A percentile compares a stretch with the other conserved stretches of the same genome.
Evolutionary conservation across 2,113 vertebrate genomes (phyloP).

Genomic region (Ciconia maguari): DNA sequence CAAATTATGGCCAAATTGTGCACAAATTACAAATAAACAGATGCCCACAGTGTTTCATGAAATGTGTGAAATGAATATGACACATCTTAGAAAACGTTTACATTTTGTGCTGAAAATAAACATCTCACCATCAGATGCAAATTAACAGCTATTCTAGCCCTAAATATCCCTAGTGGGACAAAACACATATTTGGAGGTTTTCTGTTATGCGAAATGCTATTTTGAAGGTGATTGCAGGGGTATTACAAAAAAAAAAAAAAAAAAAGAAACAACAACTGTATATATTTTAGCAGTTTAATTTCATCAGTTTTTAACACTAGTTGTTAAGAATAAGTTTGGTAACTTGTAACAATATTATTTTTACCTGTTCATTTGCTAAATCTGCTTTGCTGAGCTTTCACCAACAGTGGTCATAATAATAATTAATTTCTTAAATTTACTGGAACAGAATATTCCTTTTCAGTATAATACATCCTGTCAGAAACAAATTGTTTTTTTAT

Average conservation of each 20-base stretch:
- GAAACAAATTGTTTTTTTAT: not conserved
- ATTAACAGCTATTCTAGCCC: constrained; percentile 38
- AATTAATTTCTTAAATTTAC: not conserved
- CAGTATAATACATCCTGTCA: not conserved
- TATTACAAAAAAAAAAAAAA: not conserved
- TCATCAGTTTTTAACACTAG: not conserved
- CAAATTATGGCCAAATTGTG: constrained; percentile 40
- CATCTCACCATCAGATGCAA: constrained; percentile 38
- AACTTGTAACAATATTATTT: not conserved
- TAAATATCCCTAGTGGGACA: not conserved
- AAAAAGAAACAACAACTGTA: accelerated
- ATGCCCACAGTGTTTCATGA: constrained; percentile 46
- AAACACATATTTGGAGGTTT: not conserved
- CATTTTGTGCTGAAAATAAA: constrained; percentile 61
- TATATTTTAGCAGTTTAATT: not conserved
- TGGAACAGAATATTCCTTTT: not conserved
- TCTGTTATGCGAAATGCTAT: not conserved
- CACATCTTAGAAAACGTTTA: constrained; percentile 58
- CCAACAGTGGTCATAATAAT: not conserved
- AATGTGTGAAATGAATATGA: constrained; percentile 54
- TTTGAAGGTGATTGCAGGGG: not conserved
- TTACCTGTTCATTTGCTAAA: not conserved
- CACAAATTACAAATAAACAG: constrained; percentile 65
- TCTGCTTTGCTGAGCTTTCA: not conserved
- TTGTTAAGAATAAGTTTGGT: not conserved